Conservation (phyloP, 2,113 vertebrate genomes). For the Trichomycterus rosablanca region DNA sequence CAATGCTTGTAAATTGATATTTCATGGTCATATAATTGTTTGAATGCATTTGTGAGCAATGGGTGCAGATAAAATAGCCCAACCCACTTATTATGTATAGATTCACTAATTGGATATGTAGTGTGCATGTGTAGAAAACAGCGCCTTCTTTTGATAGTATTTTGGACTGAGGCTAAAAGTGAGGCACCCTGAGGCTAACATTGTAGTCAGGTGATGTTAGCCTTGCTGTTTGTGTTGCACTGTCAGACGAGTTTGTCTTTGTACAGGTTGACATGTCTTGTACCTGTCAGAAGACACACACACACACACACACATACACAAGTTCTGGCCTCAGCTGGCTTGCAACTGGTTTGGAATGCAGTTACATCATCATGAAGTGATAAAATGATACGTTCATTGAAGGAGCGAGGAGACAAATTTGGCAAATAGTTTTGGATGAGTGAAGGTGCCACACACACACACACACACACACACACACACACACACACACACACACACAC, state of each 20-base stretch:
- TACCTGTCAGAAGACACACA: slow-evolving; percentile 29
- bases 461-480: not conserved
- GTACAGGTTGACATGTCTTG: slow-evolving; percentile 4
- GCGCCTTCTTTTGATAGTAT: slow-evolving; percentile 32
- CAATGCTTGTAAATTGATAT: too few relatives aligned
- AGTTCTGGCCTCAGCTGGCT: not conserved
- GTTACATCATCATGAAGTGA: too few relatives aligned
- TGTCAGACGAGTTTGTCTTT: slow-evolving; percentile 37
- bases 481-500: not conserved
- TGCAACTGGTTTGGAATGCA: too few relatives aligned
- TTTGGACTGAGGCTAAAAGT: slow-evolving; percentile 27
- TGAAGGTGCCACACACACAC: not conserved
- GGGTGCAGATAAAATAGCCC: too few relatives aligned
- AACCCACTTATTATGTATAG: too few relatives aligned
- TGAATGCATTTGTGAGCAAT: too few relatives aligned
- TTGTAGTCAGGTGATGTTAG: slow-evolving; percentile 6
- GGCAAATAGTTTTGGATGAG: too few relatives aligned
- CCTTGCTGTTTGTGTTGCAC: slow-evolving; percentile 25
- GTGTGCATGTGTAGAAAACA: slow-evolving; percentile 20
- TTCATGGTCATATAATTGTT: too few relatives aligned
- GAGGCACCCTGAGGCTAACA: slow-evolving; percentile 9
- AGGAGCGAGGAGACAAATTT: too few relatives aligned
- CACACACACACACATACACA: slow-evolving; percentile 6
- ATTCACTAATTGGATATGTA: too few relatives aligned
- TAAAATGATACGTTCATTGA: too few relatives aligned